Evolutionary conservation across 64 coral and sea anemone genomes (phyloP).

Genomic region (Porites lutea): DNA sequence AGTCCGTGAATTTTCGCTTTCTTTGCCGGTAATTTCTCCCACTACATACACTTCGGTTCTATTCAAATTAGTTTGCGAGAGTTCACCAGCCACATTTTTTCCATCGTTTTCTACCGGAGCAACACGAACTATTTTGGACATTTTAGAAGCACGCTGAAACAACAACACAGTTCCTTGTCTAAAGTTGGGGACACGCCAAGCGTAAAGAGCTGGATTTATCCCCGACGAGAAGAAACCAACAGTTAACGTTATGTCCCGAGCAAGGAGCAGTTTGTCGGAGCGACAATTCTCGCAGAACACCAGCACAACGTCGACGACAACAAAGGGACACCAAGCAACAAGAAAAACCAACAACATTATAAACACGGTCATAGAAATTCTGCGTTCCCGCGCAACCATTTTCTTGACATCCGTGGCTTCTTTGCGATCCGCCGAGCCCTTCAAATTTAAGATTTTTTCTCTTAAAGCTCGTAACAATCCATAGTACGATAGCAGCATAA

Average conservation of each 20-base stretch:
- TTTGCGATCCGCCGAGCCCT: constrained; percentile 46
- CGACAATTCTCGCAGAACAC: constrained; percentile 82
- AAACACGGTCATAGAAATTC: constrained; percentile 82
- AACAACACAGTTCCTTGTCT: constrained; percentile 51
- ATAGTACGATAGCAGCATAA: constrained; percentile 81
- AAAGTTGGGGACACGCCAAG: constrained; percentile 87
- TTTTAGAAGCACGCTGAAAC: constrained; percentile 25
- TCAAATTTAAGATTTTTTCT: constrained; percentile 62
- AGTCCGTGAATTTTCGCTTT: background rate
- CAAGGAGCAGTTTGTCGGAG: constrained; percentile 50
- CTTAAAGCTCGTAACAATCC: constrained; percentile 65
- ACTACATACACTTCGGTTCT: background rate
- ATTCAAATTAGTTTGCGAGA: background rate
- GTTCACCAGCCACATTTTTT: background rate
- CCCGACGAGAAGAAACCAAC: constrained; percentile 91
- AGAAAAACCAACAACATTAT: constrained; percentile 93
- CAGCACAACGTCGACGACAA: constrained; percentile 72
- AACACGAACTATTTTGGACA: constrained; percentile 8
- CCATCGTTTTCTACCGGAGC: background rate
- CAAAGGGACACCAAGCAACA: constrained; percentile 86
- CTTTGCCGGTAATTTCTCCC: background rate
- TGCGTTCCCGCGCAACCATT: constrained; percentile 68
- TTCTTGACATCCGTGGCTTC: constrained; percentile 58
- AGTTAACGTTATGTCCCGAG: constrained; percentile 75
- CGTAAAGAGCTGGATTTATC: constrained; percentile 81